Percentiles rank a stretch among this genome's conserved stretches.
Evolutionary conservation across 2,797 vertebrate species (phyloP).

Genomic region (Amazonetta brasiliensis): DNA sequence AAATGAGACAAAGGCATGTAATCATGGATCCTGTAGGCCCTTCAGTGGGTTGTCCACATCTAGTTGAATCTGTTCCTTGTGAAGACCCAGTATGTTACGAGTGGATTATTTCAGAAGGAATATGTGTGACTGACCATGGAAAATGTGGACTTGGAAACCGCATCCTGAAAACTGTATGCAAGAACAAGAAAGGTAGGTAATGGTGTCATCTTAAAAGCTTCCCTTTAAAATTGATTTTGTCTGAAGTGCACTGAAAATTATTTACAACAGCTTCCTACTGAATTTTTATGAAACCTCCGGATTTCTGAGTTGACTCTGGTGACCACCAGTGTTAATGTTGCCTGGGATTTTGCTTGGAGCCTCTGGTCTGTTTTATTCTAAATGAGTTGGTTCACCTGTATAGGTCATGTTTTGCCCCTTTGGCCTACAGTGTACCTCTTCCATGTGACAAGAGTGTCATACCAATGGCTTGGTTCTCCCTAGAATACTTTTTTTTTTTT

Average conservation of each 20-base stretch:
- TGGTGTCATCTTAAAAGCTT: not conserved
- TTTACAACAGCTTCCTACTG: not conserved
- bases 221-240: not conserved
- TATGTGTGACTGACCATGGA: constrained; percentile 81
- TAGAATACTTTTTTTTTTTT: too few relatives aligned
- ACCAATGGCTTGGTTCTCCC: not conserved
- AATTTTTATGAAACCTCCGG: not conserved
- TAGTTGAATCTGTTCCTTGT: constrained; percentile 89
- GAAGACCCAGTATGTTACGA: constrained; percentile 87
- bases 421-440: not conserved
- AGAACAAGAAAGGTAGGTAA: constrained; percentile 83
- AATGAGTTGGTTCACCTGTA: not conserved
- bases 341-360: not conserved
- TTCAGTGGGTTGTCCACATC: constrained; percentile 83
- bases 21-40: constrained; percentile 80
- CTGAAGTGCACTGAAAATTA: not conserved
- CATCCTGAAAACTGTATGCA: constrained; percentile 83
- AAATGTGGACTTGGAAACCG: constrained; percentile 87
- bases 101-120: constrained; percentile 83
- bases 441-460: not conserved
- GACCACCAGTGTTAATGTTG: not conserved
- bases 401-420: not conserved
- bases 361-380: not conserved
- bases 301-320: not conserved
- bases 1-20: constrained; percentile 85